Evolutionary conservation across 2,113 vertebrate species (phyloP).

Genomic region (Malurus cyaneus): DNA sequence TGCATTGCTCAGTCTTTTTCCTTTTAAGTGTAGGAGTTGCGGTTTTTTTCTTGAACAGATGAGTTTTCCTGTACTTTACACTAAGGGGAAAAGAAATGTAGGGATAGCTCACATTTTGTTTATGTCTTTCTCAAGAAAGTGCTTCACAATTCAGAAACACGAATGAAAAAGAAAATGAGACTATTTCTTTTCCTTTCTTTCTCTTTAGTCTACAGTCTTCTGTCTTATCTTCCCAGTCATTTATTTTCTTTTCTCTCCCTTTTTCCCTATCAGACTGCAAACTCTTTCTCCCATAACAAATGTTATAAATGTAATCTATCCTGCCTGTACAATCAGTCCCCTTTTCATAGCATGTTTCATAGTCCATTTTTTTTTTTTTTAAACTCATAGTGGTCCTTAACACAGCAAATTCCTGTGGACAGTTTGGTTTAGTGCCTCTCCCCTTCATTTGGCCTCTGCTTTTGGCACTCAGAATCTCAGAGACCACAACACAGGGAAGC

Average conservation of each 20-base stretch:
- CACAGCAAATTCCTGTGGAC: neutral
- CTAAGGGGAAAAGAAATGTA: neutral
- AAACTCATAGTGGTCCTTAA: neutral
- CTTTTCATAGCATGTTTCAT: neutral
- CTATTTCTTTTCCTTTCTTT: neutral
- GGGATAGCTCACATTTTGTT: neutral
- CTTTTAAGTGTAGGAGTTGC: neutral
- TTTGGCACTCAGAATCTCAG: neutral
- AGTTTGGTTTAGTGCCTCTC: neutral
- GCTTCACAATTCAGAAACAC: neutral
- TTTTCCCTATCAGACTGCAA: neutral
- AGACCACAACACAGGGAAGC: neutral
- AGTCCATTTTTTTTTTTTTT: neutral
- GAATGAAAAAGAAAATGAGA: neutral
- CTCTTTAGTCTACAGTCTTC: neutral
- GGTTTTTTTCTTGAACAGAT: neutral
- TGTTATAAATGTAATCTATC: neutral
- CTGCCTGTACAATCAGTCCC: neutral
- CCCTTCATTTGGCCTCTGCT: neutral
- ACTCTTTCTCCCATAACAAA: neutral
- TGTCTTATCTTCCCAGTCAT: neutral
- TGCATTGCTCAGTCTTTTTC: slow-evolving; percentile 30
- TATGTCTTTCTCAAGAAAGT: neutral
- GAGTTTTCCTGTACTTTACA: neutral
- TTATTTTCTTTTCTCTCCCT: neutral